These are phyloP conservation scores for Phalacrocorax pelagicus DNA, from an alignment of 2,113 vertebrate genomes.

Conservation along the genomic window DNA sequence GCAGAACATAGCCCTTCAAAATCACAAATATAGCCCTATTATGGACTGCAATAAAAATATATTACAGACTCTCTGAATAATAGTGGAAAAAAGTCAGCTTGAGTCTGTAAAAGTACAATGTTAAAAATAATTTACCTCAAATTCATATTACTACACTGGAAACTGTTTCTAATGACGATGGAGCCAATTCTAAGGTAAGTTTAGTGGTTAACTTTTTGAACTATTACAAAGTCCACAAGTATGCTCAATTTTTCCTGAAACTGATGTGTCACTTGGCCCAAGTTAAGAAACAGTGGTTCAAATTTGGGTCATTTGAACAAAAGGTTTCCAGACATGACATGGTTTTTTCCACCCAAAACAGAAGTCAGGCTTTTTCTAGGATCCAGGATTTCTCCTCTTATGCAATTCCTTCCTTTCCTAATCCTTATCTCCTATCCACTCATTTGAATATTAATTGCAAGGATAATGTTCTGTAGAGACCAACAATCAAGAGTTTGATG, in stretches of 20 bases:
- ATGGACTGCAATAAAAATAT: not conserved
- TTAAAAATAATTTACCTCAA: not conserved
- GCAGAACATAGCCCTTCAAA: not conserved
- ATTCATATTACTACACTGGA: not conserved
- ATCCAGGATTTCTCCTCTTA: not conserved
- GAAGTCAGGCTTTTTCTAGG: not conserved
- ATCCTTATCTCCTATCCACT: not conserved
- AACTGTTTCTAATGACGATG: not conserved
- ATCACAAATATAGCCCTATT: not conserved
- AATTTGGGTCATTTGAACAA: not conserved
- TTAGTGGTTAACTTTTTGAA: not conserved
- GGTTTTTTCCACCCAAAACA: not conserved
- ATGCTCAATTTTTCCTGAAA: not conserved
- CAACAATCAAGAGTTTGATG: not conserved
- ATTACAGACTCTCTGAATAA: not conserved
- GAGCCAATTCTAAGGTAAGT: not conserved
- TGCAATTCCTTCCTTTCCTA: not conserved
- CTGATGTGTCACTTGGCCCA: not conserved
- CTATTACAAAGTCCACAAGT: not conserved
- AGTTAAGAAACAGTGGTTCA: not conserved
- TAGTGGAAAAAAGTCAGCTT: not conserved
- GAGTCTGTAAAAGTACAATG: not conserved
- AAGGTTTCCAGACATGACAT: not conserved
- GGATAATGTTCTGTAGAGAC: not conserved
- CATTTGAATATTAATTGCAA: not conserved